Percentiles rank a stretch among this genome's conserved stretches.
phyloP scores from a whole-genome alignment of 2,888 invertebrate genomes.

The Calameuta pallipes region DNA sequence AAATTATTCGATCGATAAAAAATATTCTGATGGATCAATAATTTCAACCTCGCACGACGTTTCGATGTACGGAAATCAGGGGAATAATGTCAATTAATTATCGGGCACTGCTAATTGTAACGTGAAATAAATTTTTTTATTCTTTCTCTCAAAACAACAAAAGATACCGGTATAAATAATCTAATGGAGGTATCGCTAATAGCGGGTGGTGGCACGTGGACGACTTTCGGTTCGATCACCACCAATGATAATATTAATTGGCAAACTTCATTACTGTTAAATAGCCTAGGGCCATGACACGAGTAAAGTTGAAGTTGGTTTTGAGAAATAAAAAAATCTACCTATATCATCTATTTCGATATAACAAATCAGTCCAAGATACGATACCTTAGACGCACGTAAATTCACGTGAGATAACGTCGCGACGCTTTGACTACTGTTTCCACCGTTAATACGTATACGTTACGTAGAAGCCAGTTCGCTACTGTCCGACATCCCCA shows the following conservation, averaged over 20 bases:
- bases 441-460: background rate
- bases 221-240: constrained; percentile 11
- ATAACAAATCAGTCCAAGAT: background rate
- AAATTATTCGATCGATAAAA: background rate
- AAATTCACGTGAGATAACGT: background rate
- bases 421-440: background rate
- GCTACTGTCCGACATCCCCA: background rate
- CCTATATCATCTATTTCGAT: background rate
- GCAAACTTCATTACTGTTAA: constrained; percentile 11
- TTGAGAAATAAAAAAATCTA: background rate
- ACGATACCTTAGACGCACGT: background rate
- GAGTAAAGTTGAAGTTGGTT: background rate
- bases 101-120: background rate
- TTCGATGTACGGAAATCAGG: background rate
- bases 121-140: background rate
- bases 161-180: background rate
- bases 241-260: constrained; percentile 14
- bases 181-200: background rate
- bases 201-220: constrained; percentile 11
- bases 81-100: background rate
- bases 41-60: background rate
- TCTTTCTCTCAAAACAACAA: background rate
- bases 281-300: background rate
- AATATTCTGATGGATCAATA: background rate
- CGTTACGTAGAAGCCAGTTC: background rate